phyloP scores from a whole-genome alignment of 1,140 invertebrate species.

The Pogonus chalceus region DNA sequence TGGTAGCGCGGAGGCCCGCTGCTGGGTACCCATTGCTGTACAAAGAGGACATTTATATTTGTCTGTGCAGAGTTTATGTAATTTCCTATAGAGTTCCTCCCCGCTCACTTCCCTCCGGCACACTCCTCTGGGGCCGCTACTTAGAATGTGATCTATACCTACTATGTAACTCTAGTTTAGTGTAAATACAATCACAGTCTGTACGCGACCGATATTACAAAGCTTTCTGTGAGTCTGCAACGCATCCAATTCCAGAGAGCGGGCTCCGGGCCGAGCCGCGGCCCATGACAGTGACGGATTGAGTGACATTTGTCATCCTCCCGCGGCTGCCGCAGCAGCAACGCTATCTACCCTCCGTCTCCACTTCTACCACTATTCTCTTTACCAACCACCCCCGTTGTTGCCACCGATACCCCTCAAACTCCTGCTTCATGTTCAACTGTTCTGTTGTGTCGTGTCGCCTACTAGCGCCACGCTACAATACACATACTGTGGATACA shows the following conservation, averaged over 20 bases:
- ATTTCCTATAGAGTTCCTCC: conserved; percentile 36
- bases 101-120: conserved; percentile 19
- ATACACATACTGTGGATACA: too few relatives aligned
- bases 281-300: conserved; percentile 35
- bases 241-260: conserved; percentile 36
- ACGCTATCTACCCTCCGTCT: conserved; percentile 25
- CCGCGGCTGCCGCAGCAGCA: conserved; percentile 29
- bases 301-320: conserved; percentile 36
- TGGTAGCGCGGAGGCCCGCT: conserved; percentile 20
- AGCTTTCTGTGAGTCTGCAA: conserved; percentile 38
- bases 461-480: too few relatives aligned
- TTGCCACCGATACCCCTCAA: conserved; percentile 9
- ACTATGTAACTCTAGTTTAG: not conserved
- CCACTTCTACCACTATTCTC: conserved; percentile 13
- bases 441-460: not conserved
- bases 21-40: conserved; percentile 33
- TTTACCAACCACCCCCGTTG: conserved; percentile 10
- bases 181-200: conserved; percentile 22
- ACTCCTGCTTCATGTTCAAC: not conserved
- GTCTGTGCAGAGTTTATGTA: conserved; percentile 38
- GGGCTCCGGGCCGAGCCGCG: conserved; percentile 23
- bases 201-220: conserved; percentile 32
- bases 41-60: conserved; percentile 39
- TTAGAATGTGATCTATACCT: conserved; percentile 26
- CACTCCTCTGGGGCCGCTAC: conserved; percentile 22